Base-by-base conservation (phyloP, 2,888 invertebrate species). In the Cremastobaeus sp. region DNA sequence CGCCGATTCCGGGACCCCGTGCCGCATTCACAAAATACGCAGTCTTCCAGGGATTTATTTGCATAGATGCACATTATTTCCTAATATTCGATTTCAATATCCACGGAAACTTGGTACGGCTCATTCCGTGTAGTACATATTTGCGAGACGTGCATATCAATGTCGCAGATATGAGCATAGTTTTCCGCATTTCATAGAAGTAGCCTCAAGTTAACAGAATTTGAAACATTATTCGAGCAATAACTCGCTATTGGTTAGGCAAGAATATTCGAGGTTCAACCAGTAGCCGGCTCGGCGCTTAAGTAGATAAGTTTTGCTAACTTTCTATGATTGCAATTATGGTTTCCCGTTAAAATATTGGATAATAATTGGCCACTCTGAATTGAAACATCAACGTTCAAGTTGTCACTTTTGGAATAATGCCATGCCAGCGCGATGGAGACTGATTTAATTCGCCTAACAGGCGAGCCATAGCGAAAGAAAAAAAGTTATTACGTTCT, bases 101-200 rank as follows among this genome's bases (percentile, higher is more conserved):
- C 65, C 35, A 18, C 35, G 28, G 47, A 41, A 69, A 74, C 64
- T 69, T 74, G 57, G 20, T 18, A 52, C 52, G 45, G 65, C 65
- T 64, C 65, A 60, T 74, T 69, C 69, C 54, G 45, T 60, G 66
- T 21, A 57, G 48, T 45, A 71, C 70, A 52, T 74, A 70, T 66
- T 74, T 71, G 55, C 55, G 45, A 66, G 70, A 74, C 60, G 28
- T 65, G 69, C 71, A 60, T 66, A 68, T 55, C 68, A 64, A 71
- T 75, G 59, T 68, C 34, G 48, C 30, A 48, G 68, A 75, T 75
- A 75, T 75, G 68, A 68, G 52, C 64, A 75, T 66, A 75, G 71
- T 75, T 75, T 55, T 59, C 64, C 25, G 45, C 68, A 60, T 75
- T 68, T 71, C 54, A 43, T 39, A 50, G 21, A 57, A 57, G 41